Conservation (phyloP, 2,113 vertebrate species). For the Hepsetus odoe region DNA sequence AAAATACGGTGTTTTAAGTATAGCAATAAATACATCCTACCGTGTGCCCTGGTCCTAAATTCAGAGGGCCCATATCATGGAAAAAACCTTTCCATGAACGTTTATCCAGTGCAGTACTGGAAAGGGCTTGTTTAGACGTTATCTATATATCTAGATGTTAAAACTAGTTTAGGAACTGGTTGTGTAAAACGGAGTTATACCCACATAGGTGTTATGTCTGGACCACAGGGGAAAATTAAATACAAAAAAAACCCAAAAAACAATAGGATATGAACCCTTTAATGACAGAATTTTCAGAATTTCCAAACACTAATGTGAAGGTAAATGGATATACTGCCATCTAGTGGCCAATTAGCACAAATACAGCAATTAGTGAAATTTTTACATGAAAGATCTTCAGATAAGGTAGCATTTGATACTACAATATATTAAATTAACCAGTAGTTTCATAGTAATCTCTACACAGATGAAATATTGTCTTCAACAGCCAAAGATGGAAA, state of each 20-base stretch:
- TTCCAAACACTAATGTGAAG: neutral
- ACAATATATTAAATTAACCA: neutral
- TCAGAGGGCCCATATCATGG: neutral
- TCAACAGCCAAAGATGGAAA: slow-evolving; percentile 41
- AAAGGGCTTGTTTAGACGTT: no score
- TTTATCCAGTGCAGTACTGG: no score
- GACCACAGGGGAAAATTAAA: no score
- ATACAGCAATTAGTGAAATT: neutral
- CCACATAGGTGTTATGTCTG: no score
- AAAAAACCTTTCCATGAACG: no score
- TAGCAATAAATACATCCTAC: slow-evolving; percentile 3
- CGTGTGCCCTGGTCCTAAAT: neutral
- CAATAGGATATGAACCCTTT: neutral
- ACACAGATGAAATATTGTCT: neutral
- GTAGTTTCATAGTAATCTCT: neutral
- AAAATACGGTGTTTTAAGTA: no score
- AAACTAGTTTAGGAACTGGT: no score
- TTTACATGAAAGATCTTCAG: no score
- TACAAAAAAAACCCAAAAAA: neutral
- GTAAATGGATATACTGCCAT: slow-evolving; percentile 36
- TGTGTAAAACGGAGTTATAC: no score
- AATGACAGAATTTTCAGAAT: neutral
- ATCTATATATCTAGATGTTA: no score
- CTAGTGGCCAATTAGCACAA: slow-evolving; percentile 30
- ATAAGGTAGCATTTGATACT: no score